Base-by-base conservation (phyloP, 1,140 invertebrate species). In the Eciton burchellii region DNA sequence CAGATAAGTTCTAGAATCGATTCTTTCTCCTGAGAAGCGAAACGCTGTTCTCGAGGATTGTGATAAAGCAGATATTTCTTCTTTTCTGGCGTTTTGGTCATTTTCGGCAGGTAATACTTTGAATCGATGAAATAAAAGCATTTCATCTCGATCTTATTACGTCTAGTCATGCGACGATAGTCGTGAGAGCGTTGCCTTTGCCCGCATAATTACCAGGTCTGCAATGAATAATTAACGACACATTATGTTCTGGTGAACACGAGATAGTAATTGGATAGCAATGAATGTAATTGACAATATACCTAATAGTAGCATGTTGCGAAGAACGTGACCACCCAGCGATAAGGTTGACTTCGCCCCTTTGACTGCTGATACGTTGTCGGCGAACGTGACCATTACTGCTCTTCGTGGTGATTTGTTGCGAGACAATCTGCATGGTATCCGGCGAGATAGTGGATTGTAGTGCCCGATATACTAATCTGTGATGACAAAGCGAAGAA, bases 251-350 rank as follows among this genome's bases (percentile, higher is more conserved):
- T 19, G 5, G 62, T 35, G 6, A 43, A 35, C 14, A 3, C 43
- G 45, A 6, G 41, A 2, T 43, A n/a, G 14, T 16, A 66, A 68
- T 77, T 77, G 29, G 35, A 52, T 62, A 76, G 19, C n/a, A n/a
- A 73, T 21, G 43, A 0, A 0, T 24, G 4, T 70, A 54, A 29
- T 3, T 9, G 56, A 57, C 14, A 26, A 41, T 57, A 68, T 91
- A 93, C 93, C 93, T 93, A 81, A 92, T 93, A 47, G 93, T 93
- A 49, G 91, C 92, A 63, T 93, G 87, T 81, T 94, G 91, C 9
- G 92, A 92, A 0, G 93, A 92, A 74, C 92, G 89, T 41, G 92
- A 94, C 93, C 93, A 94, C 79, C 90, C 91, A 63, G 93, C 92
- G 57, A 93, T 91, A 59, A 93, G 88, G 88, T 89, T 89, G 72